A percentile compares a stretch with the other conserved stretches of the same genome.
These are phyloP conservation scores for Gymnorhina tibicen DNA, from an alignment of 2,113 vertebrate species.

Conservation along the genomic window DNA sequence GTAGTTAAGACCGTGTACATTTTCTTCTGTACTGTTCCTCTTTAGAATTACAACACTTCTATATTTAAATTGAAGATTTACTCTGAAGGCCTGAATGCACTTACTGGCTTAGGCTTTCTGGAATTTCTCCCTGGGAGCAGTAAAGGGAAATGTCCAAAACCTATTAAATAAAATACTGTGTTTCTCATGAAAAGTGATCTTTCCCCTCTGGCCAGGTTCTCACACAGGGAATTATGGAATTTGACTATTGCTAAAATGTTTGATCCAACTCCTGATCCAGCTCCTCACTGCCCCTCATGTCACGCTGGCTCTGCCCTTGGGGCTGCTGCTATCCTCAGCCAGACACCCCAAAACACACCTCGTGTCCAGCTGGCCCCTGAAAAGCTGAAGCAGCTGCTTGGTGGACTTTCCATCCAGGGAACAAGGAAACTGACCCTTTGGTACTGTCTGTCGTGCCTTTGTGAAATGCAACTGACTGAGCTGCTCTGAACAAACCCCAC, in stretches of 20 bases:
- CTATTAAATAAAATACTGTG: neutral
- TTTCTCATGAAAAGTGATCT: neutral
- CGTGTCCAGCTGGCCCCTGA: neutral
- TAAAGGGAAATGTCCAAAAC: neutral
- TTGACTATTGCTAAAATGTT: neutral
- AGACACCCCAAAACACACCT: neutral
- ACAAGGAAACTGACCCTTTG: neutral
- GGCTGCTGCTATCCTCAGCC: neutral
- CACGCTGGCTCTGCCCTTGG: neutral
- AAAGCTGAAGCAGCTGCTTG: neutral
- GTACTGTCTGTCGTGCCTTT: neutral
- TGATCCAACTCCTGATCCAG: neutral
- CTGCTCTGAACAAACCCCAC: neutral
- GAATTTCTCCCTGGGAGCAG: constrained; percentile 19
- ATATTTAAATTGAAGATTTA: neutral
- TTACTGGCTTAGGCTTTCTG: neutral
- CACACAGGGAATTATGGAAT: neutral
- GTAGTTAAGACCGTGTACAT: neutral
- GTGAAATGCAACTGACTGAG: neutral
- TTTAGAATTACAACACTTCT: neutral
- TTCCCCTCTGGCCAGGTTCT: neutral
- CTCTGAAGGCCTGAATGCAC: neutral
- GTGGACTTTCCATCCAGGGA: neutral
- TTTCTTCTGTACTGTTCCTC: constrained; percentile 17
- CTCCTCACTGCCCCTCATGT: fast-evolving